Percentiles rank a stretch among this genome's conserved stretches.
Evolutionary conservation across 2,797 vertebrate species (phyloP).

Genomic region (Columba guinea): DNA sequence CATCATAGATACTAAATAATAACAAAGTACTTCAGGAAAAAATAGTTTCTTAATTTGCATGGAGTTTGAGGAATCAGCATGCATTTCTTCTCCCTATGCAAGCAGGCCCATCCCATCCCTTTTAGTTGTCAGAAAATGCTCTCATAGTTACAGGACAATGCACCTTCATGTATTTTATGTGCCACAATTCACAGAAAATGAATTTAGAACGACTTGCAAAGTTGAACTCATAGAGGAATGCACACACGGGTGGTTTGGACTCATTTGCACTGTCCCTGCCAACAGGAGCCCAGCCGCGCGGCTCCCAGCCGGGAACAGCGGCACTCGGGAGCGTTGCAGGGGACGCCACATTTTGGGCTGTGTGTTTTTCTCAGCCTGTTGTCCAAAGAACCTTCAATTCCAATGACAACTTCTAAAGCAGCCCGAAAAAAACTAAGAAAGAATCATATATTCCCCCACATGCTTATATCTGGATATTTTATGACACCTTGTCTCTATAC

Average conservation of each 20-base stretch:
- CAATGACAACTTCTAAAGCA: background rate
- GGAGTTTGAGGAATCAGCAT: constrained; percentile 10
- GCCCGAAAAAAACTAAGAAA: background rate
- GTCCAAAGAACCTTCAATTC: background rate
- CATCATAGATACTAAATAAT: constrained; percentile 34
- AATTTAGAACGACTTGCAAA: background rate
- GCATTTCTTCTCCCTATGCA: background rate
- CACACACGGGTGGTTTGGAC: accelerated
- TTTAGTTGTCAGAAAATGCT: background rate
- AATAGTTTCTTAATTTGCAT: background rate
- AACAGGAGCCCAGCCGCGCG: background rate
- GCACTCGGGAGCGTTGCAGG: background rate
- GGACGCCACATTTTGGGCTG: background rate
- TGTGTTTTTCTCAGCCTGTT: background rate
- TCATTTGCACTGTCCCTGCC: background rate
- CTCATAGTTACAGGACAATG: background rate
- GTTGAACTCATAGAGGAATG: background rate
- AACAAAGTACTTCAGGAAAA: background rate
- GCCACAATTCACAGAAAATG: background rate
- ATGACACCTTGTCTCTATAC: background rate
- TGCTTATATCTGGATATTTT: background rate
- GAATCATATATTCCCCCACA: background rate
- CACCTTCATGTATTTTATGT: background rate
- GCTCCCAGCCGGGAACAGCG: background rate
- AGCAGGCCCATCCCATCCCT: background rate